Percentiles rank a stretch among this genome's conserved stretches.
These are phyloP conservation scores for Rhadinocentrus ornatus DNA, from an alignment of 2,797 vertebrate species.

Conservation along the genomic window DNA sequence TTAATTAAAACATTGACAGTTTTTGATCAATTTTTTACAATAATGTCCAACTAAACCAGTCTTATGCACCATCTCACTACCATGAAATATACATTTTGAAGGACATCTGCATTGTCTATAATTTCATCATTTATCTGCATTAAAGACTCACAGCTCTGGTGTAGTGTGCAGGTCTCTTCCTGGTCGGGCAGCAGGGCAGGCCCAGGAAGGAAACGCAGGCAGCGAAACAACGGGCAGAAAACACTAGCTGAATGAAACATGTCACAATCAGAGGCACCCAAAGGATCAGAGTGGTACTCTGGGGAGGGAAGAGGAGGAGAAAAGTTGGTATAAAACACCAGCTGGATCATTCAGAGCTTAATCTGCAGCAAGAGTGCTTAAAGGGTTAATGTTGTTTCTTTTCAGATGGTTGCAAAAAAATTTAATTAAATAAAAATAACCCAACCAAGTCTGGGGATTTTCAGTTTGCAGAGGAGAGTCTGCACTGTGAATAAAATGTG, in stretches of 20 bases:
- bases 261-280: conserved; percentile 89
- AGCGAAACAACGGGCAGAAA: conserved; percentile 80
- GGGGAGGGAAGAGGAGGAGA: conserved; percentile 28
- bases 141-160: conserved; percentile 63
- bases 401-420: neutral
- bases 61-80: neutral
- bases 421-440: conserved; percentile 9
- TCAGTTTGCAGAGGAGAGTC: conserved; percentile 22
- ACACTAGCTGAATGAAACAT: conserved; percentile 81
- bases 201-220: conserved; percentile 76
- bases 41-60: neutral
- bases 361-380: conserved; percentile 8
- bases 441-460: conserved; percentile 13
- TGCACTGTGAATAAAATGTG: conserved; percentile 35
- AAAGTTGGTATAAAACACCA: conserved; percentile 25
- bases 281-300: conserved; percentile 92
- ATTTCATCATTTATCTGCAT: neutral
- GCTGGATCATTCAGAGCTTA: conserved; percentile 25
- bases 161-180: conserved; percentile 27
- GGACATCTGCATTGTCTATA: no score
- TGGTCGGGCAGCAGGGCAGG: conserved; percentile 60
- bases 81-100: neutral
- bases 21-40: neutral
- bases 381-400: conserved; percentile 1
- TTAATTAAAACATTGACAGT: no score